These are phyloP conservation scores for Pyrgilauda ruficollis DNA, from an alignment of 2,113 vertebrate genomes.

Conservation along the genomic window DNA sequence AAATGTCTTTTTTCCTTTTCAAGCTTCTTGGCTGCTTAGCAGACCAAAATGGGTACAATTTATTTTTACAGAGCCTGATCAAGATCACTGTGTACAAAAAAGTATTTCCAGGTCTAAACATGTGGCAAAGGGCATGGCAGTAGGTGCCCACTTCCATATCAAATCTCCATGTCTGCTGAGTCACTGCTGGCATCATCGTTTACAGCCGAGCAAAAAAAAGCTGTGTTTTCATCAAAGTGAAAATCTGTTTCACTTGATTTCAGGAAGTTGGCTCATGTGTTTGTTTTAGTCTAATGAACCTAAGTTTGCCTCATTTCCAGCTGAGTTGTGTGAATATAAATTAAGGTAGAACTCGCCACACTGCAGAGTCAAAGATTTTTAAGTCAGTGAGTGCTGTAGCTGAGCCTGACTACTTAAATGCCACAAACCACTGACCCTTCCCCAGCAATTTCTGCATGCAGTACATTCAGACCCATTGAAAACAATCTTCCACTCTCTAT, in stretches of 20 bases:
- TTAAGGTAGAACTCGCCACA: neutral
- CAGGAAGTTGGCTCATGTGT: neutral
- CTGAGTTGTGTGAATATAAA: neutral
- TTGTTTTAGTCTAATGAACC: neutral
- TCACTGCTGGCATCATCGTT: neutral
- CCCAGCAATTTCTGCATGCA: neutral
- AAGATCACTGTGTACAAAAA: neutral
- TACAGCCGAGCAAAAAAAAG: neutral
- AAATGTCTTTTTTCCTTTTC: neutral
- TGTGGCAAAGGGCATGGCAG: neutral
- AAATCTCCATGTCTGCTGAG: neutral
- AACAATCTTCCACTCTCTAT: constrained; percentile 22
- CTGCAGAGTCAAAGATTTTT: neutral
- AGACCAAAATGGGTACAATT: neutral
- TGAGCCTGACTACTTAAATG: neutral
- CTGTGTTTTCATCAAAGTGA: neutral
- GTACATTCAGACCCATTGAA: constrained; percentile 50
- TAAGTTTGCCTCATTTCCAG: neutral
- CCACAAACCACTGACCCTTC: neutral
- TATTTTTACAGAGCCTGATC: neutral
- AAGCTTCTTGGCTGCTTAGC: neutral
- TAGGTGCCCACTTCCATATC: neutral
- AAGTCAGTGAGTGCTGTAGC: fast-evolving
- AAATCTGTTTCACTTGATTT: neutral
- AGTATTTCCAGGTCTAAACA: neutral